A percentile compares a stretch with the other conserved stretches of the same genome.
phyloP scores from a whole-genome alignment of 2,888 invertebrate species.

The Tachystola acroxantha region DNA sequence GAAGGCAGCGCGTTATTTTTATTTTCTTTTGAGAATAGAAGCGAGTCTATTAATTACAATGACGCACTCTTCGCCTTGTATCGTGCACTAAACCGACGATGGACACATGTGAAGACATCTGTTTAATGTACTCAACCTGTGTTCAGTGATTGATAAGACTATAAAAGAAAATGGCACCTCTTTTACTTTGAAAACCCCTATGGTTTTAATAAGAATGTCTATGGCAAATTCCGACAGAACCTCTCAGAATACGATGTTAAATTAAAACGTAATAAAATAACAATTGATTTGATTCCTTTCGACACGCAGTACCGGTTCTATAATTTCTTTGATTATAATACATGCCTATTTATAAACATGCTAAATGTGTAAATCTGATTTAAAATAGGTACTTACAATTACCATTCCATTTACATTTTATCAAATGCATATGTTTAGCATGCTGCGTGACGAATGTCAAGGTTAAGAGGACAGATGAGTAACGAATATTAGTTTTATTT shows the following conservation, averaged over 20 bases:
- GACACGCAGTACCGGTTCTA: too few species aligned
- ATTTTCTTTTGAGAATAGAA: constrained; percentile 71
- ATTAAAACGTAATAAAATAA: too few species aligned
- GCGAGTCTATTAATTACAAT: constrained; percentile 68
- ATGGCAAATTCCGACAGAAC: too few species aligned
- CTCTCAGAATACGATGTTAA: too few species aligned
- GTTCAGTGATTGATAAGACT: constrained; percentile 18
- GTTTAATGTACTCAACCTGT: constrained; percentile 36
- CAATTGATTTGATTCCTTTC: too few species aligned
- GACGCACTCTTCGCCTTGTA: constrained; percentile 57
- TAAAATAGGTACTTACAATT: not conserved
- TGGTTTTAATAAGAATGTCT: too few species aligned
- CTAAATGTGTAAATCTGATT: not conserved
- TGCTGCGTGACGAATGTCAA: constrained; percentile 5
- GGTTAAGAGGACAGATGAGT: not conserved
- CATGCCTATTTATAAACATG: not conserved
- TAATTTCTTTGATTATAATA: not conserved
- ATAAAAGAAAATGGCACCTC: constrained; percentile 7
- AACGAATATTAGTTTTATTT: not conserved
- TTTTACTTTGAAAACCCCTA: not conserved
- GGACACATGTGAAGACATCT: constrained; percentile 42
- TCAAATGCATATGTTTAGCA: constrained; percentile 3
- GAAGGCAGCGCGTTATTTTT: constrained; percentile 60
- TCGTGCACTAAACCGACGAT: constrained; percentile 30
- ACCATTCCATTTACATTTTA: not conserved